Evolutionary conservation across 2,797 vertebrate genomes (phyloP).

Genomic region (Ammospiza maritima): DNA sequence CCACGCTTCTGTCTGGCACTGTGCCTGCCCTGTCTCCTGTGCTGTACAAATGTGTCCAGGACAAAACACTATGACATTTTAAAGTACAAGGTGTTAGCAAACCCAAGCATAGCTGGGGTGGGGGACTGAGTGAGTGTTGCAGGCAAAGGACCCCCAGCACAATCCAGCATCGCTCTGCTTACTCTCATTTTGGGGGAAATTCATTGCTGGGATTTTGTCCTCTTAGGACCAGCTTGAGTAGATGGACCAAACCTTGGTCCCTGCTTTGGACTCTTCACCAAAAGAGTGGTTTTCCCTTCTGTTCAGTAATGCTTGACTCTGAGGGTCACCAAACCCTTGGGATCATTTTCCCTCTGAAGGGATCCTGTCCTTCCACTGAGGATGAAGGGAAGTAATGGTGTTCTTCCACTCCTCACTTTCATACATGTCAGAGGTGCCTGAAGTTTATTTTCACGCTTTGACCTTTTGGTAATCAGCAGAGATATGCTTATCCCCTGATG

Average conservation of each 20-base stretch:
- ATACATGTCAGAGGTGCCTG: neutral
- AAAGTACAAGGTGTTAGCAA: neutral
- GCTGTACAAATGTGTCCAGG: neutral
- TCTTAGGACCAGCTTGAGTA: neutral
- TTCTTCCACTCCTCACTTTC: neutral
- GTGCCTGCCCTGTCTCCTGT: neutral
- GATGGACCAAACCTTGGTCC: neutral
- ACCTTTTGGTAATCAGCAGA: neutral
- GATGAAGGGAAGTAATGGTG: neutral
- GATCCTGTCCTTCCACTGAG: neutral
- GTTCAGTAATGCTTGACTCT: neutral
- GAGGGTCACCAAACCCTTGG: neutral
- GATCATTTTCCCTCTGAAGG: neutral
- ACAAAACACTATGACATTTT: neutral
- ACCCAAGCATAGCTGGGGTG: neutral
- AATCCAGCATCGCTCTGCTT: neutral
- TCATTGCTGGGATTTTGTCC: neutral
- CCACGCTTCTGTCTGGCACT: neutral
- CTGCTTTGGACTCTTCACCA: neutral
- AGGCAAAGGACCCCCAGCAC: neutral
- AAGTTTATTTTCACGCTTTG: constrained; percentile 27
- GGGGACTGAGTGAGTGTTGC: neutral
- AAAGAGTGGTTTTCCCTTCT: neutral
- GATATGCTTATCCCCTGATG: neutral
- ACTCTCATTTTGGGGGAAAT: fast-evolving